Evolutionary conservation across 2,888 invertebrate species (phyloP).

Genomic region (Nomada hirtipes): DNA sequence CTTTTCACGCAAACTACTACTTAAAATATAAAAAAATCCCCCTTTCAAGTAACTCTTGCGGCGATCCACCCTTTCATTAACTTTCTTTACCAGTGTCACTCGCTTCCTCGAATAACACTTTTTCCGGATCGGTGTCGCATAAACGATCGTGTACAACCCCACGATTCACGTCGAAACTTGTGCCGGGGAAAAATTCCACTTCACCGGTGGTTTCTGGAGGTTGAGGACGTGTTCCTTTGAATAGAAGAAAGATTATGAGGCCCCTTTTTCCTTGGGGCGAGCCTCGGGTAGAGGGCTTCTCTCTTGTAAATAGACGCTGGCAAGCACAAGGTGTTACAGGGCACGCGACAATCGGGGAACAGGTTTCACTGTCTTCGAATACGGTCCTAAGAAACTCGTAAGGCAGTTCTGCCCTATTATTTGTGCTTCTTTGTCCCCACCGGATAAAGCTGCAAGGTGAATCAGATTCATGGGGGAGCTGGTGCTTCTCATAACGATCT

Average conservation of each 20-base stretch:
- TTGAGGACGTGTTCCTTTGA: slow-evolving; percentile 58
- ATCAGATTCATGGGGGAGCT: not conserved
- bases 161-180: slow-evolving; percentile 7
- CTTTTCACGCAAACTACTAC: too few species aligned
- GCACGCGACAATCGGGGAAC: slow-evolving; percentile 62
- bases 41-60: not conserved
- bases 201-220: slow-evolving; percentile 45
- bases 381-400: slow-evolving; percentile 29
- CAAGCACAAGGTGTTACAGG: slow-evolving; percentile 73
- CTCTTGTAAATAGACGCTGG: slow-evolving; percentile 70
- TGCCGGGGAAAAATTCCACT: slow-evolving; percentile 39
- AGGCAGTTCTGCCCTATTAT: slow-evolving; percentile 38
- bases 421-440: slow-evolving; percentile 17
- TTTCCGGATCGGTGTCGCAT: slow-evolving; percentile 15
- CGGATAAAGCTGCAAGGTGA: slow-evolving; percentile 8
- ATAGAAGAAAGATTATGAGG: slow-evolving; percentile 70
- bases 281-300: slow-evolving; percentile 66
- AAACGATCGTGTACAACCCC: slow-evolving; percentile 30
- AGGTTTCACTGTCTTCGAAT: slow-evolving; percentile 70
- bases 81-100: not conserved
- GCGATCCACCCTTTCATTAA: not conserved
- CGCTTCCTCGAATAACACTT: not conserved
- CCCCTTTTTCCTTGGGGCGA: slow-evolving; percentile 55
- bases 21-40: too few species aligned
- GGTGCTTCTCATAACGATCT: not conserved